Conservation (phyloP, 2,888 invertebrate genomes). For the Leucozona laternaria region DNA sequence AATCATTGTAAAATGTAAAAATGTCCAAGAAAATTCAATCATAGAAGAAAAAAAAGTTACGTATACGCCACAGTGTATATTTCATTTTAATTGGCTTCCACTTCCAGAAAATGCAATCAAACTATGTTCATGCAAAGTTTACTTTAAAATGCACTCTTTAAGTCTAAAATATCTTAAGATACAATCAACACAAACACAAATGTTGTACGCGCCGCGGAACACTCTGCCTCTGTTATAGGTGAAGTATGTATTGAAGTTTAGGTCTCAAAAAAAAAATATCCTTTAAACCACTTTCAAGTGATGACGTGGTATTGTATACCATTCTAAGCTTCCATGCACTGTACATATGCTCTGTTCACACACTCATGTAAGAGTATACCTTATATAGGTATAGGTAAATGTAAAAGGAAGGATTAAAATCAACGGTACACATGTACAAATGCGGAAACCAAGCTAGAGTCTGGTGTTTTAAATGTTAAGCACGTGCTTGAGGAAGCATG, state of each 20-base stretch:
- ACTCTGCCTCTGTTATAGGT: neutral
- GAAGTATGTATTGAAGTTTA: neutral
- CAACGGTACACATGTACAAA: neutral
- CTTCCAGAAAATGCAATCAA: neutral
- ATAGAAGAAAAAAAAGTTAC: constrained; percentile 3
- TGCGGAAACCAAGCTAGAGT: neutral
- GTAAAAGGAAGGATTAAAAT: neutral
- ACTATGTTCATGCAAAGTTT: neutral
- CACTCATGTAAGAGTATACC: neutral
- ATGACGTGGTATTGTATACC: neutral
- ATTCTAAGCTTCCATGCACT: neutral
- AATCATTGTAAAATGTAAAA: neutral
- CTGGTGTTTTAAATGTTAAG: constrained; percentile 34
- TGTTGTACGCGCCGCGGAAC: neutral
- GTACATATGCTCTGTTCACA: neutral
- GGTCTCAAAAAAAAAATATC: neutral
- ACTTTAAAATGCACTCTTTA: neutral
- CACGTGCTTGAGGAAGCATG: constrained; percentile 31
- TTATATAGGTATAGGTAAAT: no score
- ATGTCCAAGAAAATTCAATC: neutral
- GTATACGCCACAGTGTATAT: neutral
- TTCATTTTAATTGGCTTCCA: neutral
- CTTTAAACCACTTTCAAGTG: neutral
- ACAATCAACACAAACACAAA: neutral
- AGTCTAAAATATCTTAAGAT: neutral